A percentile compares a stretch with the other conserved stretches of the same genome.
Conservation (phyloP, 92 coral and sea anemone genomes). For the Paragorgia papillata region DNA sequence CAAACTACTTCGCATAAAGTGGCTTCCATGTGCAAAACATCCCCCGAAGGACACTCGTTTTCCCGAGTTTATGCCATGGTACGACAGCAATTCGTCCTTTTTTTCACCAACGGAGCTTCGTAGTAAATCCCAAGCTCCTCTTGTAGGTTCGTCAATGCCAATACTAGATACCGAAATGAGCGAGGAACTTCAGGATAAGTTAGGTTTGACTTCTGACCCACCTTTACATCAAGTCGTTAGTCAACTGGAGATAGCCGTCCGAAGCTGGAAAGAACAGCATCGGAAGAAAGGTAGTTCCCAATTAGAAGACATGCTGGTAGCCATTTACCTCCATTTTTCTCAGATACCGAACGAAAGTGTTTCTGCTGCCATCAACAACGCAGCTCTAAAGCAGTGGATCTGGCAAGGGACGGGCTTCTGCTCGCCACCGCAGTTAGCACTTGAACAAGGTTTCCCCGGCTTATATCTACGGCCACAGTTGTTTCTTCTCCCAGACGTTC, state of each 20-base stretch:
- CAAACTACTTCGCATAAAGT: slow-evolving; percentile 6
- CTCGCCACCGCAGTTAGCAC: slow-evolving; percentile 70
- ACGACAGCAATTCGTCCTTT: background rate
- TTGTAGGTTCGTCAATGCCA: slow-evolving; percentile 50
- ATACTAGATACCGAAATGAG: slow-evolving; percentile 46
- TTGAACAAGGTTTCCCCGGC: slow-evolving; percentile 46
- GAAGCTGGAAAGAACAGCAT: slow-evolving; percentile 60
- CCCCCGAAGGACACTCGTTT: slow-evolving; percentile 14
- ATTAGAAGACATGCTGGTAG: slow-evolving; percentile 74
- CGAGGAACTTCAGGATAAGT: slow-evolving; percentile 62
- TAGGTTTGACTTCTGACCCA: slow-evolving; percentile 81
- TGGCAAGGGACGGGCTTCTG: slow-evolving; percentile 91
- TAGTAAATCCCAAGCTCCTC: slow-evolving; percentile 21
- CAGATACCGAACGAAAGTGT: slow-evolving; percentile 52
- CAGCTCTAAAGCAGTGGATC: slow-evolving; percentile 73
- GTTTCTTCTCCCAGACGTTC: slow-evolving; percentile 64
- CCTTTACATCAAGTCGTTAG: slow-evolving; percentile 65
- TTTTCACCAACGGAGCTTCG: slow-evolving; percentile 37
- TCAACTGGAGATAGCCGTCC: slow-evolving; percentile 71
- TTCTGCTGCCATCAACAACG: slow-evolving; percentile 46
- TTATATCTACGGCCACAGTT: slow-evolving; percentile 78
- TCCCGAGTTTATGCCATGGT: slow-evolving; percentile 49
- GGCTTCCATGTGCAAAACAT: slow-evolving; percentile 43
- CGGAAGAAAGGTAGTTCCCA: slow-evolving; percentile 64
- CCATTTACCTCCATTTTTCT: slow-evolving; percentile 72